A percentile compares a stretch with the other conserved stretches of the same genome.
These are phyloP conservation scores for Dendrolimus pini DNA, from an alignment of 2,888 invertebrate species.

Conservation along the genomic window DNA sequence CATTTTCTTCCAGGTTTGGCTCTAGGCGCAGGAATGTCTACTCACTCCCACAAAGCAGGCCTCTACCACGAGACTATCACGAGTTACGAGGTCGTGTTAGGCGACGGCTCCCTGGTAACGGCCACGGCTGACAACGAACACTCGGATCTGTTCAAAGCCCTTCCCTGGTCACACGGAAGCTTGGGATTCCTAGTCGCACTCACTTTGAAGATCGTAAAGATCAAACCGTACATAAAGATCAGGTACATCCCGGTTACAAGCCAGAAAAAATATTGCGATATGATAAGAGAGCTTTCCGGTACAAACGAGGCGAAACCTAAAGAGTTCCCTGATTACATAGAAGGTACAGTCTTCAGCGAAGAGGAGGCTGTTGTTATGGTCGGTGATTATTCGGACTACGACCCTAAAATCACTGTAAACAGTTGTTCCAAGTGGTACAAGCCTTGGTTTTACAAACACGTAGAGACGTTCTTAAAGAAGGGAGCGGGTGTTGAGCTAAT, in stretches of 20 bases:
- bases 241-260: slow-evolving; percentile 79
- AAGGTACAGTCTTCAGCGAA: slow-evolving; percentile 79
- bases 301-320: slow-evolving; percentile 60
- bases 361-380: slow-evolving; percentile 81
- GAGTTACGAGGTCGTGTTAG: slow-evolving; percentile 80
- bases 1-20: slow-evolving; percentile 67
- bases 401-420: slow-evolving; percentile 69
- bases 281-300: slow-evolving; percentile 78
- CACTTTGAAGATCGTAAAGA: slow-evolving; percentile 77
- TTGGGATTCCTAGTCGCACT: slow-evolving; percentile 80
- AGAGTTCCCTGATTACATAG: slow-evolving; percentile 77
- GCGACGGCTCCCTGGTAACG: slow-evolving; percentile 77
- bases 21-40: slow-evolving; percentile 84
- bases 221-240: slow-evolving; percentile 80
- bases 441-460: slow-evolving; percentile 84
- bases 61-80: slow-evolving; percentile 81
- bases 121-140: slow-evolving; percentile 76
- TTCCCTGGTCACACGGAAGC: slow-evolving; percentile 83
- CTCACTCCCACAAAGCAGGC: slow-evolving; percentile 82
- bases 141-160: slow-evolving; percentile 74
- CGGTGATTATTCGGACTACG: slow-evolving; percentile 79
- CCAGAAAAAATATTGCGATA: slow-evolving; percentile 79
- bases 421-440: slow-evolving; percentile 80
- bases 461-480: slow-evolving; percentile 72
- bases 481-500: slow-evolving; percentile 77